phyloP scores from a whole-genome alignment of 2,797 vertebrate species.

The Rhynchonycteris naso region DNA sequence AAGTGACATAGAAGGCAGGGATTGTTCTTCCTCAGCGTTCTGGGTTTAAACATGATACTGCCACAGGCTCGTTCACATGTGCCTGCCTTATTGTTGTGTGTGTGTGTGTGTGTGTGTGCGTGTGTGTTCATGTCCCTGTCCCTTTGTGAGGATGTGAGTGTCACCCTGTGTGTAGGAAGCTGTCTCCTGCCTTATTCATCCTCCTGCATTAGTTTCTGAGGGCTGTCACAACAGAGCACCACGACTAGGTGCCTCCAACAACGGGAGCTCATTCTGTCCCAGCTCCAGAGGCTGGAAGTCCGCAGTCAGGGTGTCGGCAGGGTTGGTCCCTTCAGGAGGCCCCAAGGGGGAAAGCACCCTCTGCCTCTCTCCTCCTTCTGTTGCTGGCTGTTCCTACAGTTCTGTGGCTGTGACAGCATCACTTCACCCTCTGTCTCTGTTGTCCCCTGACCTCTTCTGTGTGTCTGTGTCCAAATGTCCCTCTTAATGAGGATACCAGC shows the following conservation, averaged over 20 bases:
- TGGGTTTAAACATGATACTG: not conserved
- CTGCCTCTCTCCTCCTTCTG: not conserved
- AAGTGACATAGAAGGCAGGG: not conserved
- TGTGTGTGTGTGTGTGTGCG: not conserved
- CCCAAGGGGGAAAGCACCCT: fast-evolving
- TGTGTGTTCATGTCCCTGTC: not conserved
- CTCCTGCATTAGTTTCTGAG: not conserved
- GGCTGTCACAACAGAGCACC: not conserved
- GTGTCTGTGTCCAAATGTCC: not conserved
- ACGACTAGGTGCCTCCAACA: fast-evolving
- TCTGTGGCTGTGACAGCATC: not conserved
- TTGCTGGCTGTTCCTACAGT: not conserved
- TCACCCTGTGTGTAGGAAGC: not conserved
- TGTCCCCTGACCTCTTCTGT: not conserved
- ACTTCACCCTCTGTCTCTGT: not conserved
- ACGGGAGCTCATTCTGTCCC: not conserved
- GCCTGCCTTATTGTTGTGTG: not conserved
- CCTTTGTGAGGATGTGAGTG: not conserved
- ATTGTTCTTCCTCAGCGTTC: not conserved
- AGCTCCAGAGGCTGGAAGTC: not conserved
- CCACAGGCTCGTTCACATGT: fast-evolving
- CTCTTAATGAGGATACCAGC: not conserved
- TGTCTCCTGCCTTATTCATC: not conserved
- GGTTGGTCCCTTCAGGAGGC: not conserved
- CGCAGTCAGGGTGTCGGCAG: not conserved